Evolutionary conservation across 2,888 invertebrate genomes (phyloP).

Genomic region (Andrena minutula): DNA sequence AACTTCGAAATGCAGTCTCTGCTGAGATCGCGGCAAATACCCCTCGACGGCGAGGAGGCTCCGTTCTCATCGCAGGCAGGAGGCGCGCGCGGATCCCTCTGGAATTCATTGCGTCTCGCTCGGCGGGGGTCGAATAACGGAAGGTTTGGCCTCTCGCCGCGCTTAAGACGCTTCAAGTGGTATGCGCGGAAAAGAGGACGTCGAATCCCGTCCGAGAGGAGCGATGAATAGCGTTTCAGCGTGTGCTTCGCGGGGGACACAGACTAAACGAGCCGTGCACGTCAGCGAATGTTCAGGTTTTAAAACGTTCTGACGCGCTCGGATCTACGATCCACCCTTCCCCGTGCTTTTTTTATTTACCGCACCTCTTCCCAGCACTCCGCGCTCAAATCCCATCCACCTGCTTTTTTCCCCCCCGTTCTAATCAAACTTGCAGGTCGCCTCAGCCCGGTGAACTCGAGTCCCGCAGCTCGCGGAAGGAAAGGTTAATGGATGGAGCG

Average conservation of each 20-base stretch:
- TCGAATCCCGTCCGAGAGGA: not conserved
- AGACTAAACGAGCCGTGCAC: not conserved
- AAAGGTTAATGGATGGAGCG: not conserved
- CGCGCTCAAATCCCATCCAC: too few relatives aligned
- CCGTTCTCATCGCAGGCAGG: not conserved
- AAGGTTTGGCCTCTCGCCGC: not conserved
- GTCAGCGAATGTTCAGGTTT: not conserved
- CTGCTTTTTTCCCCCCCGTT: too few relatives aligned
- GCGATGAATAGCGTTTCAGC: conserved; percentile 20
- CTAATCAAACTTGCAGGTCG: too few relatives aligned
- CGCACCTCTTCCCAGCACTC: too few relatives aligned
- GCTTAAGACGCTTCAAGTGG: conserved; percentile 16
- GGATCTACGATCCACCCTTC: too few relatives aligned
- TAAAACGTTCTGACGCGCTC: not conserved
- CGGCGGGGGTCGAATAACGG: conserved; percentile 16
- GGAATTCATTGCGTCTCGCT: conserved; percentile 41
- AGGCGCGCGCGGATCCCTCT: not conserved
- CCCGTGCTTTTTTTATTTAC: too few relatives aligned
- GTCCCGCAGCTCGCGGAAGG: not conserved
- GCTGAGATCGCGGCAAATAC: conserved; percentile 27
- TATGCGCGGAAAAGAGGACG: not conserved
- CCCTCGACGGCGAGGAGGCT: not conserved
- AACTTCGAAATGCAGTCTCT: conserved; percentile 9
- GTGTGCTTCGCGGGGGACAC: not conserved
- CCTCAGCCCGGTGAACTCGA: not conserved